A percentile compares a stretch with the other conserved stretches of the same genome.
These are phyloP conservation scores for Oscheius sp. DNA, from an alignment of 2,888 invertebrate genomes.

Conservation along the genomic window DNA sequence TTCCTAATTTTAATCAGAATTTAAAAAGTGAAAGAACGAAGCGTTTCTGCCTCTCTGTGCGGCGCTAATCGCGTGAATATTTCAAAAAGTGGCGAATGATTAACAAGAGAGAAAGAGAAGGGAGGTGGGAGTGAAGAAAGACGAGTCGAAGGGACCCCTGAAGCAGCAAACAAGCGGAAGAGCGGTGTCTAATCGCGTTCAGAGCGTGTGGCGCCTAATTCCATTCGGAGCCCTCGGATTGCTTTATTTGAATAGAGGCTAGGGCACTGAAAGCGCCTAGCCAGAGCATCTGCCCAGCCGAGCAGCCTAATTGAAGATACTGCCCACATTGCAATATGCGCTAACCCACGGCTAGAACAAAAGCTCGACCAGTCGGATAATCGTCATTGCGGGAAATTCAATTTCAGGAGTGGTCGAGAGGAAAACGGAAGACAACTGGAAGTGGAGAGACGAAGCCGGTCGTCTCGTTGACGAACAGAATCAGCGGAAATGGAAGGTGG, in stretches of 20 bases:
- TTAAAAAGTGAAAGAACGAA: slow-evolving; percentile 11
- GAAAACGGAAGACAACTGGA: slow-evolving; percentile 58
- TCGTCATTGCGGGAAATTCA: neutral
- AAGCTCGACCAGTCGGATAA: neutral
- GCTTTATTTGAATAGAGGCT: slow-evolving; percentile 35
- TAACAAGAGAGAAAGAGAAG: slow-evolving; percentile 10
- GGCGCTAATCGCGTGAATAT: slow-evolving; percentile 36
- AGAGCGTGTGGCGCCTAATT: slow-evolving; percentile 35
- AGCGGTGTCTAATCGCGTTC: slow-evolving; percentile 27
- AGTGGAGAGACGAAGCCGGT: slow-evolving; percentile 57
- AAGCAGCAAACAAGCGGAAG: slow-evolving; percentile 27
- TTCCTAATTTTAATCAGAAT: too few relatives aligned
- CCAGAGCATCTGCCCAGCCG: slow-evolving; percentile 20
- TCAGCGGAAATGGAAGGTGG: slow-evolving; percentile 54
- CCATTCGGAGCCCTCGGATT: slow-evolving; percentile 33
- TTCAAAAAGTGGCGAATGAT: slow-evolving; percentile 29
- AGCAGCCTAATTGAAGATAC: slow-evolving; percentile 31
- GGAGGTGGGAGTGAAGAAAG: neutral
- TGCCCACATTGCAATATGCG: slow-evolving; percentile 5
- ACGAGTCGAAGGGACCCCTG: neutral
- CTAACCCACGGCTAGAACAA: slow-evolving; percentile 1
- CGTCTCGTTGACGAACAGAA: slow-evolving; percentile 49
- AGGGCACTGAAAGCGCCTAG: slow-evolving; percentile 17
- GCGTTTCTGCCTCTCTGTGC: neutral
- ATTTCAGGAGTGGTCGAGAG: slow-evolving; percentile 54